These are phyloP conservation scores for Cantharis lateralis DNA, from an alignment of 2,888 invertebrate species.

Conservation along the genomic window DNA sequence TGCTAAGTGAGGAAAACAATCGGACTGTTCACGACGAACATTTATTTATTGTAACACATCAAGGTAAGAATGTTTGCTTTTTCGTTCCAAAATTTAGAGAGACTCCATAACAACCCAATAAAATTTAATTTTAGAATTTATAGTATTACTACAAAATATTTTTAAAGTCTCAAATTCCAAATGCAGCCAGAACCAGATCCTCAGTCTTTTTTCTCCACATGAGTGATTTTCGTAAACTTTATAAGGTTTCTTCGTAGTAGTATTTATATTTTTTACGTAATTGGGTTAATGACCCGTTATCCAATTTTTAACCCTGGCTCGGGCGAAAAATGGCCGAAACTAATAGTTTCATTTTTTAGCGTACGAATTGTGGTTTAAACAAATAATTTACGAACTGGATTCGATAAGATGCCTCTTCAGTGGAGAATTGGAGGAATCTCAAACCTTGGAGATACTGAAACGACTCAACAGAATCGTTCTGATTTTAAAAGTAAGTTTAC, in stretches of 20 bases:
- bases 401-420: constrained; percentile 84
- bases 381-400: constrained; percentile 96
- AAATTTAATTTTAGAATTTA: not conserved
- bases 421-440: constrained; percentile 82
- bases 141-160: not conserved
- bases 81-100: not conserved
- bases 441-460: constrained; percentile 90
- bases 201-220: not conserved
- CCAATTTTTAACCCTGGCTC: not conserved
- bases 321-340: not conserved
- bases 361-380: constrained; percentile 99
- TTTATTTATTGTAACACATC: constrained; percentile 96
- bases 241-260: not conserved
- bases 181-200: not conserved
- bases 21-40: constrained; percentile 93
- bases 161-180: not conserved
- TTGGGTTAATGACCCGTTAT: not conserved
- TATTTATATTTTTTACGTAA: not conserved
- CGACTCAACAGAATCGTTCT: constrained; percentile 89
- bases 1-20: constrained; percentile 75
- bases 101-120: not conserved
- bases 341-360: constrained; percentile 63
- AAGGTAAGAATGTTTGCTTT: constrained; percentile 67
- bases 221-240: not conserved
- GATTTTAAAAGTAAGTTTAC: constrained; percentile 78